These are phyloP conservation scores for Stomorhina lunata DNA, from an alignment of 2,888 invertebrate species.

Conservation along the genomic window DNA sequence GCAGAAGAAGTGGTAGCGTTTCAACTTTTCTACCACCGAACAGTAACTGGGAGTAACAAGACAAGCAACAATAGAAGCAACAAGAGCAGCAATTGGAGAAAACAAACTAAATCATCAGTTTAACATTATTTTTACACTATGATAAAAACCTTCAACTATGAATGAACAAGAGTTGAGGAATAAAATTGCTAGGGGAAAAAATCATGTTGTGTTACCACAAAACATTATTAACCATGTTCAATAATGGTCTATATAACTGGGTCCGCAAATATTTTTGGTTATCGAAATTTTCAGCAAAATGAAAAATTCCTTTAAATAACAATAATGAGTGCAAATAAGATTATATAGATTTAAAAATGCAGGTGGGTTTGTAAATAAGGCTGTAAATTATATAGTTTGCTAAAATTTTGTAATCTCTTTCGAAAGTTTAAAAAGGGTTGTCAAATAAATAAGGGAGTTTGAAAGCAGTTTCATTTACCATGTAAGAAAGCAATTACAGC, in stretches of 20 bases:
- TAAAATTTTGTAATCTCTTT: no score
- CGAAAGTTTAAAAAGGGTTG: no score
- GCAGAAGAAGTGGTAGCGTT: neutral
- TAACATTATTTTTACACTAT: slow-evolving; percentile 31
- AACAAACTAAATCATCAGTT: slow-evolving; percentile 63
- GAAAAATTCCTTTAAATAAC: neutral
- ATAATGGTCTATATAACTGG: slow-evolving; percentile 11
- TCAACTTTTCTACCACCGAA: neutral
- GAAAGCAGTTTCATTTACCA: no score
- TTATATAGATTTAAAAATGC: neutral
- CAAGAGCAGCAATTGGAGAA: slow-evolving; percentile 34
- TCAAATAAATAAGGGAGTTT: no score
- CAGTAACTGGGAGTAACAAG: slow-evolving; percentile 30
- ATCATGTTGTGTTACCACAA: slow-evolving; percentile 62
- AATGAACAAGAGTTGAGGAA: neutral
- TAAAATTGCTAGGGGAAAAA: slow-evolving; percentile 26
- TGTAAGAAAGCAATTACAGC: no score
- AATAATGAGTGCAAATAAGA: neutral
- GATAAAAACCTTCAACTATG: neutral
- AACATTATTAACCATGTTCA: slow-evolving; percentile 64
- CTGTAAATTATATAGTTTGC: no score
- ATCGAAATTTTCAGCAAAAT: slow-evolving; percentile 22
- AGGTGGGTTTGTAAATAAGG: no score
- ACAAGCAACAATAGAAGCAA: slow-evolving; percentile 30
- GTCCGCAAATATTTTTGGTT: slow-evolving; percentile 25